Evolutionary conservation across 2,113 vertebrate genomes (phyloP), one percentile per base, ranked within the genome.

Genomic region (Aplodontia rufa): DNA sequence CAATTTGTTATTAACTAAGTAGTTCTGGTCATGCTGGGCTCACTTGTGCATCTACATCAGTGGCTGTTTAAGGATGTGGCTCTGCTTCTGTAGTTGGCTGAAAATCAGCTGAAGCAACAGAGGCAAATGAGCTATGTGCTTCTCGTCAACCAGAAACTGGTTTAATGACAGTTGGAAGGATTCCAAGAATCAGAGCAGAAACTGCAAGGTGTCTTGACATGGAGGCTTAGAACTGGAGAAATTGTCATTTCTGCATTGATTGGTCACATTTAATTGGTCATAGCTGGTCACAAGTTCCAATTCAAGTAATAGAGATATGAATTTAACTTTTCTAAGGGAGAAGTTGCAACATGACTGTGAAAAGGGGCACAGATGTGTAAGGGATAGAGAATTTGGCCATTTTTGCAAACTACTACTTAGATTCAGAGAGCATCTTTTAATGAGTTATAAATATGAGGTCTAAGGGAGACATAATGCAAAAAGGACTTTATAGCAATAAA

Each of bases 201-300:
- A 55, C 9, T 79, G 4, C 40, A 78, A 64, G 30, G 9, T 6
- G 1, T 55, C 30, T 55, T 69, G 1, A 91, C 64, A 69, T 17
- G 3, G 19, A 64, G n/a, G 26, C 20, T 81, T 40, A 8, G 37
- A 76, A 60, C 19, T 16, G 40, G 4, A 3, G 53, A 9, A 26
- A 5, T 10, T 69, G 17, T 69, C 79, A 75, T 37, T 93, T 91
- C n/a, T 45, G 40, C 11, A n/a, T n/a, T 68, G 22, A n/a, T n/a
- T n/a, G n/a, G n/a, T n/a, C n/a, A n/a, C 30, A 90, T 58, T 66
- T 88, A 58, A 82, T 49, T 94, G 35, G 19, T 51, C 68, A 94
- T 82, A 82, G 28, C 32, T 78, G 91, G 74, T 72, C 47, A 76
- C 51, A 60, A 68, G 58, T 72, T 81, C 40, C 45, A 47, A 66